phyloP scores from a whole-genome alignment of 1,140 invertebrate species.

The Papilio polyxenes region DNA sequence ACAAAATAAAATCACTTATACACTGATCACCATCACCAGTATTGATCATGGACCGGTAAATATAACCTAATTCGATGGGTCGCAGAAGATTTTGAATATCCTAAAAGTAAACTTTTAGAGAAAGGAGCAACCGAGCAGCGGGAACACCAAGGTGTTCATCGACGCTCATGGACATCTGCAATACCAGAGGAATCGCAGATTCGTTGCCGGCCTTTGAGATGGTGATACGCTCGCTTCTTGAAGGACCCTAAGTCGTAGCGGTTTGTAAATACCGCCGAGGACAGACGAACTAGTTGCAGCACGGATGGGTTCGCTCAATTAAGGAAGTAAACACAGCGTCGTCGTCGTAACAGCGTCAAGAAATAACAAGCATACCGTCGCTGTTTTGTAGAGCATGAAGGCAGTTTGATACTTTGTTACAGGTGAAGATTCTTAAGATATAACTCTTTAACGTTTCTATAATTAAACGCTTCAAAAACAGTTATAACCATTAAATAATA shows the following conservation, averaged over 20 bases:
- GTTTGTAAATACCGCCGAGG: too few relatives aligned
- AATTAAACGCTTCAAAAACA: background rate
- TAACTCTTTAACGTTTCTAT: background rate
- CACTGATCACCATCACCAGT: background rate
- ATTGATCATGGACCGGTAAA: background rate
- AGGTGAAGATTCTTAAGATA: background rate
- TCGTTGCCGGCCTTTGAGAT: too few relatives aligned
- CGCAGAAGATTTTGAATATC: background rate
- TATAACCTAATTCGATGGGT: background rate
- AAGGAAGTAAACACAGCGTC: conserved; percentile 34
- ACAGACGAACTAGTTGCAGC: background rate
- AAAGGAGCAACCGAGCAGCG: too few relatives aligned
- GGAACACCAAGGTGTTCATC: too few relatives aligned
- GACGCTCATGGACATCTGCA: too few relatives aligned
- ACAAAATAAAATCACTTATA: conserved; percentile 39
- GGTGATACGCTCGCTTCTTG: too few relatives aligned
- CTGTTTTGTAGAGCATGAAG: conserved; percentile 22
- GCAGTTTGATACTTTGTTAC: conserved; percentile 5
- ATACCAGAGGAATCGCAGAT: too few relatives aligned
- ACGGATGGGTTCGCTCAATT: background rate
- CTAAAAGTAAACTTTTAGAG: background rate
- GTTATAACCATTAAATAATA: too few relatives aligned
- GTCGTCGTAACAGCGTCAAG: background rate
- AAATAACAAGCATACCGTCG: background rate
- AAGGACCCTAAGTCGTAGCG: too few relatives aligned